Evolutionary conservation across 2,113 vertebrate species (phyloP).

Genomic region (Takifugu bimaculatus): DNA sequence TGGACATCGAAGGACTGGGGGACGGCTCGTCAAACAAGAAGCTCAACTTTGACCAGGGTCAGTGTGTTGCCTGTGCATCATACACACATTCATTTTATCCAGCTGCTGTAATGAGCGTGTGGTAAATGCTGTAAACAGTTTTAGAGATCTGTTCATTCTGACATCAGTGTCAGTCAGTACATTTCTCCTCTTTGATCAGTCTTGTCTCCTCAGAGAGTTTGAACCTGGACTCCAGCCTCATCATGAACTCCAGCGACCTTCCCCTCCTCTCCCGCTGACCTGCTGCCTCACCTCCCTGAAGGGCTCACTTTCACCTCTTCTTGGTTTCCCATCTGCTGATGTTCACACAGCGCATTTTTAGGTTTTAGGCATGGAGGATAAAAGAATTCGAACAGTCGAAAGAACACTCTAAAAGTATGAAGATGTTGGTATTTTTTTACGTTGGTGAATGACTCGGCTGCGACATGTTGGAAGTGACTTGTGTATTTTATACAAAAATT

Average conservation of each 20-base stretch:
- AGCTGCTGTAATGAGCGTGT: background rate
- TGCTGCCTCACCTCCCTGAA: background rate
- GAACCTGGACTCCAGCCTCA: slow-evolving; percentile 85
- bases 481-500: too few species aligned
- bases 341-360: background rate
- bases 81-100: background rate
- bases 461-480: too few species aligned
- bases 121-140: too few species aligned
- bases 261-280: slow-evolving; percentile 78
- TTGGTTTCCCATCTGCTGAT: background rate
- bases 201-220: slow-evolving; percentile 79
- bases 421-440: too few species aligned
- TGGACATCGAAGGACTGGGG: slow-evolving; percentile 87
- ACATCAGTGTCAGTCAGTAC: too few species aligned
- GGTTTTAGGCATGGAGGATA: background rate
- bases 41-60: slow-evolving; percentile 90
- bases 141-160: too few species aligned
- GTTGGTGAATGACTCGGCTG: too few species aligned
- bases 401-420: too few species aligned
- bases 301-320: background rate
- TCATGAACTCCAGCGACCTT: slow-evolving; percentile 82
- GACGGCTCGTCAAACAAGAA: slow-evolving; percentile 84
- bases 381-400: background rate
- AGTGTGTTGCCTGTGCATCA: slow-evolving; percentile 5
- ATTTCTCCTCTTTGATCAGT: too few species aligned